phyloP scores from a whole-genome alignment of 2,888 invertebrate genomes.

The Escarpia spicata region DNA sequence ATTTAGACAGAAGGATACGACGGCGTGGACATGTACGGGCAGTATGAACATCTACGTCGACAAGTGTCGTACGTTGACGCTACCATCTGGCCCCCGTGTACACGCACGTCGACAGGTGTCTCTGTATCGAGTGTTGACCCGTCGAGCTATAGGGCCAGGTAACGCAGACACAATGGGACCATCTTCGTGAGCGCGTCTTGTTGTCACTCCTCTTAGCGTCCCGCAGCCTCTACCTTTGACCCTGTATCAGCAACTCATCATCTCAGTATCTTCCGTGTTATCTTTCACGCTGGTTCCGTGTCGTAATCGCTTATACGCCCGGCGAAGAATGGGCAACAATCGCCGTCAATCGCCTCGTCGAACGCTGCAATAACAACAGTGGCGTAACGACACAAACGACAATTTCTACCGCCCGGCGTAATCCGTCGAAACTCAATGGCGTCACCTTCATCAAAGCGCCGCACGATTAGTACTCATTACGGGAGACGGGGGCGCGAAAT shows the following conservation, averaged over 20 bases:
- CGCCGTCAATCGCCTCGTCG: background rate
- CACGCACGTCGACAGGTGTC: background rate
- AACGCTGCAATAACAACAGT: background rate
- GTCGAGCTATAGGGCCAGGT: background rate
- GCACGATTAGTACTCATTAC: conserved; percentile 7
- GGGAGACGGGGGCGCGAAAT: background rate
- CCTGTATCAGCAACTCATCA: background rate
- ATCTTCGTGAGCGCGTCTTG: background rate
- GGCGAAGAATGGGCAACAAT: background rate
- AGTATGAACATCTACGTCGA: background rate
- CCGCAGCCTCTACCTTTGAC: background rate
- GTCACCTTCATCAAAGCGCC: background rate
- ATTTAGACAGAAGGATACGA: background rate
- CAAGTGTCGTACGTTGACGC: background rate
- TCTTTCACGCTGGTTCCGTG: background rate
- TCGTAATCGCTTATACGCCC: conserved; percentile 2
- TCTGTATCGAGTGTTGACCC: background rate
- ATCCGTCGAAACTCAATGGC: background rate
- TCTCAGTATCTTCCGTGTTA: background rate
- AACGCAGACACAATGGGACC: background rate
- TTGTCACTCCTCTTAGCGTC: background rate
- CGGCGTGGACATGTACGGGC: background rate
- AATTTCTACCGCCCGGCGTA: background rate
- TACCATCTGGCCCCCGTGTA: background rate
- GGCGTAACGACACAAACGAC: background rate